These are phyloP conservation scores for Ischnus inquisitorius DNA, from an alignment of 2,888 invertebrate genomes.

Conservation along the genomic window DNA sequence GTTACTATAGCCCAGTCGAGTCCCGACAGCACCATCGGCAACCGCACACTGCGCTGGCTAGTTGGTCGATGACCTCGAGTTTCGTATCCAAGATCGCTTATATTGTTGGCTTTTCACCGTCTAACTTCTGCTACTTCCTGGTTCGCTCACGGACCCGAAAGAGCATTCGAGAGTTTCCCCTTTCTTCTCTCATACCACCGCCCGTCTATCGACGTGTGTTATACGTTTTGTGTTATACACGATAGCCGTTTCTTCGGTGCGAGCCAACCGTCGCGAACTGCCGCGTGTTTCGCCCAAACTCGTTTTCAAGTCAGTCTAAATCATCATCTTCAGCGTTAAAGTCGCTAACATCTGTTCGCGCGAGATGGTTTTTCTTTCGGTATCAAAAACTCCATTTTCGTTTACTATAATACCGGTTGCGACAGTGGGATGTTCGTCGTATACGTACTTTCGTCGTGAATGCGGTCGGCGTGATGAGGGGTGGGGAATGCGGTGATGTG, in stretches of 20 bases:
- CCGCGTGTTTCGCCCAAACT: conserved; percentile 32
- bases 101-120: conserved; percentile 64
- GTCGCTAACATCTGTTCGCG: conserved; percentile 63
- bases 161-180: conserved; percentile 60
- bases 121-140: conserved; percentile 61
- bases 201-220: conserved; percentile 35
- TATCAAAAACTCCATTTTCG: conserved; percentile 39
- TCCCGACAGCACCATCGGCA: conserved; percentile 41
- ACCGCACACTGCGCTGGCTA: conserved; percentile 39
- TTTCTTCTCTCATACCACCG: conserved; percentile 39
- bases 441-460: conserved; percentile 33
- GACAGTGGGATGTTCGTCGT: conserved; percentile 8
- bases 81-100: conserved; percentile 57
- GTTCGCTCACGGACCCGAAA: conserved; percentile 61
- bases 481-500: background rate
- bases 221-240: conserved; percentile 35
- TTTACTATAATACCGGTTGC: conserved; percentile 3
- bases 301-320: conserved; percentile 54
- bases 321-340: conserved; percentile 61
- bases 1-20: conserved; percentile 57
- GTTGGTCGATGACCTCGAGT: conserved; percentile 64
- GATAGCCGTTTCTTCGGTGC: background rate
- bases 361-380: conserved; percentile 29
- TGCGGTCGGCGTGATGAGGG: background rate
- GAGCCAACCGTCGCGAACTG: conserved; percentile 13